A percentile compares a stretch with the other conserved stretches of the same genome.
These are phyloP conservation scores for Carposina sasakii DNA, from an alignment of 1,140 invertebrate genomes.

Conservation along the genomic window DNA sequence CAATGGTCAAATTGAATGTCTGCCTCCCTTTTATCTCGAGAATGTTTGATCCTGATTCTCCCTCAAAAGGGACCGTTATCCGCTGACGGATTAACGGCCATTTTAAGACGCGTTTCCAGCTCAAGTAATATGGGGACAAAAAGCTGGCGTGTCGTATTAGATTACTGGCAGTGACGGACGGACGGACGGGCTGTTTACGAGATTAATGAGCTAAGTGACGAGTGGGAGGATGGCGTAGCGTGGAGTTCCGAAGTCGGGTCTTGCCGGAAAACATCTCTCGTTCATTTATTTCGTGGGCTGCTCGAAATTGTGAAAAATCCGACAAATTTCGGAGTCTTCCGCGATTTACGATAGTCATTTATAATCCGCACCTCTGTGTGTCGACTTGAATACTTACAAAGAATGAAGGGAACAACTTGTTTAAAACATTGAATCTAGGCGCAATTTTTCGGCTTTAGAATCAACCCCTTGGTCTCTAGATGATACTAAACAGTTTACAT, in stretches of 20 bases:
- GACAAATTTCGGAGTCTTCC: constrained; percentile 51
- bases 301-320: constrained; percentile 44
- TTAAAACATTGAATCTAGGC: too few relatives aligned
- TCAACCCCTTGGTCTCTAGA: too few relatives aligned
- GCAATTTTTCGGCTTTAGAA: too few relatives aligned
- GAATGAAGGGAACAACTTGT: too few relatives aligned
- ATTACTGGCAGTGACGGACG: constrained; percentile 66
- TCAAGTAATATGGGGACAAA: constrained; percentile 58
- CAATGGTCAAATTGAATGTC: too few relatives aligned
- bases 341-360: too few relatives aligned
- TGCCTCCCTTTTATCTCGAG: constrained; percentile 28
- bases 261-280: constrained; percentile 36
- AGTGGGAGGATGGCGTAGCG: constrained; percentile 52
- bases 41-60: constrained; percentile 40
- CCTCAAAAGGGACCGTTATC: constrained; percentile 40
- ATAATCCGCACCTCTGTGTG: too few relatives aligned
- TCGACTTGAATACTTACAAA: too few relatives aligned
- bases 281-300: constrained; percentile 47
- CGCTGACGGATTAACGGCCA: constrained; percentile 48
- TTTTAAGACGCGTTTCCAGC: constrained; percentile 52
- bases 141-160: constrained; percentile 68
- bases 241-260: too few relatives aligned
- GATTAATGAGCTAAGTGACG: constrained; percentile 68
- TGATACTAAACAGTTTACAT: too few relatives aligned
- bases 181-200: constrained; percentile 49